phyloP scores from a whole-genome alignment of 2,888 invertebrate species.

The Himalopsyche japonica region DNA sequence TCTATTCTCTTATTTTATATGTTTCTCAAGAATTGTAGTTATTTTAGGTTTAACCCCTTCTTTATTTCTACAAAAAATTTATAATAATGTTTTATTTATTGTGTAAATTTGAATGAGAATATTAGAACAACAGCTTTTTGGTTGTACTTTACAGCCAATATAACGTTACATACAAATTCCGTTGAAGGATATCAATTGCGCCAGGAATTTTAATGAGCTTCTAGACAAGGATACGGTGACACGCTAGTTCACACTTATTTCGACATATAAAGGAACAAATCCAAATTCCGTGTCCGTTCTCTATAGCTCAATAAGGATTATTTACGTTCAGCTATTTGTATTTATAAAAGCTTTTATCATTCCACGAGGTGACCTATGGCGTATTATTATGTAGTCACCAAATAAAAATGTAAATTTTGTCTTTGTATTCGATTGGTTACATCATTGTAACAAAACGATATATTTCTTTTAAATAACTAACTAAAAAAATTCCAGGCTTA shows the following conservation, averaged over 20 bases:
- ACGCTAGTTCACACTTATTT: not conserved
- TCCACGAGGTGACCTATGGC: not conserved
- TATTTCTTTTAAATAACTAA: too few relatives aligned
- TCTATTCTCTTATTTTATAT: too few relatives aligned
- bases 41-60: too few relatives aligned
- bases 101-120: too few relatives aligned
- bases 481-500: too few relatives aligned
- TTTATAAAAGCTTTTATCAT: not conserved
- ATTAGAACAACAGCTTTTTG: too few relatives aligned
- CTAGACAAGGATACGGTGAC: not conserved
- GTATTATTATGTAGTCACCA: not conserved
- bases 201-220: not conserved
- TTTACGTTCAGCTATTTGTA: not conserved
- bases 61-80: too few relatives aligned
- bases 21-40: too few relatives aligned
- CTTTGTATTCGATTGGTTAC: not conserved
- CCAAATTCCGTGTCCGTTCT: not conserved
- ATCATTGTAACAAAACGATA: too few relatives aligned
- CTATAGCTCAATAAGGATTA: not conserved
- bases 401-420: not conserved
- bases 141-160: too few relatives aligned
- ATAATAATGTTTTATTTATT: too few relatives aligned
- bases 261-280: not conserved
- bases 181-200: not conserved
- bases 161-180: not conserved